Base-by-base conservation (phyloP, 2,888 invertebrate genomes). In the Apotomis betuletana region DNA sequence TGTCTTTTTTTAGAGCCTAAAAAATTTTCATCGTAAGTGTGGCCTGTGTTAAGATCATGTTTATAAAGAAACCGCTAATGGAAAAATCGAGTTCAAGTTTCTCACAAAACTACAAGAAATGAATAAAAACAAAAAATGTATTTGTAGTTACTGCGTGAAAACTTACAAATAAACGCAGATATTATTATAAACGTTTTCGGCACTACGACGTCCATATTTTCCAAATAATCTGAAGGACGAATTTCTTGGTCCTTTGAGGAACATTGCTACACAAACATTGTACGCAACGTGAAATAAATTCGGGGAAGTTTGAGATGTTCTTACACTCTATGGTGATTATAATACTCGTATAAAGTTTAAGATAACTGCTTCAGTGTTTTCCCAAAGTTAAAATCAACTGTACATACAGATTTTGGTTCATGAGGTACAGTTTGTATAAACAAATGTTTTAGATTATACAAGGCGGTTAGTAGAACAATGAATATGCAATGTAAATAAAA, bases 301-400 rank as follows among this genome's bases (percentile, higher is more conserved):
- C 76, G 74, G 54, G 75, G 68, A 82, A 84, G 80, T 84, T 85
- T 76, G 70, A 79, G 77, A 81, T 82, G 78, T 77, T 79, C 77
- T 80, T 79, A 81, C 79, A 79, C 79, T 80, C 80, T 80, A 78
- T 80, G 81, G 80, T 84, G 81, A 86, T 86, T 83, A 83, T 82
- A 63, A 69, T 57, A 69, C 75, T 77, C 76, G 78, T 77, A 77
- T 80, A 80, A 85, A 86, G 79, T 85, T 84, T 73, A 78, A 84
- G 83, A 84, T 85, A 82, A 80, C 80, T 78, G 79, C 79, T 77
- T 60, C 3, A 68, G 60, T 41, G 59, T 60, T 68, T 52, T n/a
- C 27, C 9, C 52, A 27, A 60, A 68, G 41, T 27, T 68, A 54
- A 68, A 52, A 52, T 63, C 51, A 52, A 49, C 27, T 49, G 38